Evolutionary conservation across 2,888 invertebrate species (phyloP).

Genomic region (Selenia dentaria): DNA sequence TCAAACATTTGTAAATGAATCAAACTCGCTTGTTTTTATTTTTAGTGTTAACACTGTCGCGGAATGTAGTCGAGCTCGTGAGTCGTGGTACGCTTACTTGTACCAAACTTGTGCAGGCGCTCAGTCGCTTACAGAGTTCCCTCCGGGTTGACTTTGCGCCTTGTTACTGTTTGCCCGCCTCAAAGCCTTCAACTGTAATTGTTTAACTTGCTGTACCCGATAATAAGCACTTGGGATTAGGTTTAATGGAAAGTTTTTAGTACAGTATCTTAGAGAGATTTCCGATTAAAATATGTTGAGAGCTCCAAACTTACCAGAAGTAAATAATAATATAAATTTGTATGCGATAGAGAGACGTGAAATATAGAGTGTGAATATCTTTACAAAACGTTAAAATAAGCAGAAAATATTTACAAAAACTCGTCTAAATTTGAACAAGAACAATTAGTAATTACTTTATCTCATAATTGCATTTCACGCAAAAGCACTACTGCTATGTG

Average conservation of each 20-base stretch:
- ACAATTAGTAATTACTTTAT: no score
- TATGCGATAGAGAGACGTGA: no score
- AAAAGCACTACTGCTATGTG: no score
- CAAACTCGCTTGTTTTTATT: no score
- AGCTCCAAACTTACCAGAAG: no score
- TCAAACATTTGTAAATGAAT: background rate
- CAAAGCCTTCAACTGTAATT: slow-evolving; percentile 38
- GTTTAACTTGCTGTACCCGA: slow-evolving; percentile 37
- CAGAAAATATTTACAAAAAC: no score
- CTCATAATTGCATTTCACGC: no score
- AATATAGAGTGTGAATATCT: no score
- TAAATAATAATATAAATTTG: no score
- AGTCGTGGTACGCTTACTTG: slow-evolving; percentile 26
- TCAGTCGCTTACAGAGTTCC: slow-evolving; percentile 40
- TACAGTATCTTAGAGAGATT: background rate
- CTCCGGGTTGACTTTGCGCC: slow-evolving; percentile 52
- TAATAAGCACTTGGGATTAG: slow-evolving; percentile 36
- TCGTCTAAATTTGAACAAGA: no score
- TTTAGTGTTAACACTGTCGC: background rate
- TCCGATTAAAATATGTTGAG: no score
- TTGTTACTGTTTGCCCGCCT: slow-evolving; percentile 49
- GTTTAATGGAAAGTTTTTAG: slow-evolving; percentile 28
- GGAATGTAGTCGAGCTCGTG: slow-evolving; percentile 13
- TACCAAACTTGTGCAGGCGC: slow-evolving; percentile 33
- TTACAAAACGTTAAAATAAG: no score